Base-by-base conservation (phyloP, 2,113 vertebrate species). In the Pao palembangensis region DNA sequence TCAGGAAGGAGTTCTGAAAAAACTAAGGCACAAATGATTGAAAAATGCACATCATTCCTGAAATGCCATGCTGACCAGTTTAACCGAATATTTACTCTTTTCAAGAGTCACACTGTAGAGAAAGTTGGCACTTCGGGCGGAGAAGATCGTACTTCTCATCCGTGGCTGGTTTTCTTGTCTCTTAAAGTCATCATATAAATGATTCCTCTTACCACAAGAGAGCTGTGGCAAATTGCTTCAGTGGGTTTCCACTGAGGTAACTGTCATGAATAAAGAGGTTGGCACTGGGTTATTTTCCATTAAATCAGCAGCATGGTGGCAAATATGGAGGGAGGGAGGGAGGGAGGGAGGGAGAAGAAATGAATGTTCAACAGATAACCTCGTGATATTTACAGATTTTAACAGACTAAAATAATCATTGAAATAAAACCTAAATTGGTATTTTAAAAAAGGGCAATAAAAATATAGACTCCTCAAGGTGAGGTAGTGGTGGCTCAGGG, bases 201-300 rank as follows among this genome's bases (percentile, higher is more conserved):
- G 48, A 84, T 78, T 81, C 69, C 71, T 59, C 69, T 64, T 4
- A 73, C 88, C 83, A 84, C 81, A 75, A 88, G 74, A 81, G 68
- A 69, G 80, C 73, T 67, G 66, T 65, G 75, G 81, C 84, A 80
- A 88, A 87, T 84, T 69, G 78, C 78, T 86, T 85, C 78, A 86
- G 80, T 76, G 77, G 83, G 68, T 89, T 90, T 91, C 87, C 87
- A 89, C 74, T 89, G 87, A 90, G 77, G 84, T 88, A 85, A 90
- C 83, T 67, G 77, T 81, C 71, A 78, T 64, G 75, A 84, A 86
- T 84, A 85, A 76, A 85, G 79, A 86, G 78, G 79, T 76, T 57
- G 80, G 85, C 78, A 78, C 75, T 57, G 75, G 75, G 73, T 78
- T 87, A 55, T 80, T 89, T 89, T 87, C 86, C 87, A 88, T 85